Evolutionary conservation across 2,797 vertebrate species (phyloP).

Genomic region (Anniella stebbinsi): DNA sequence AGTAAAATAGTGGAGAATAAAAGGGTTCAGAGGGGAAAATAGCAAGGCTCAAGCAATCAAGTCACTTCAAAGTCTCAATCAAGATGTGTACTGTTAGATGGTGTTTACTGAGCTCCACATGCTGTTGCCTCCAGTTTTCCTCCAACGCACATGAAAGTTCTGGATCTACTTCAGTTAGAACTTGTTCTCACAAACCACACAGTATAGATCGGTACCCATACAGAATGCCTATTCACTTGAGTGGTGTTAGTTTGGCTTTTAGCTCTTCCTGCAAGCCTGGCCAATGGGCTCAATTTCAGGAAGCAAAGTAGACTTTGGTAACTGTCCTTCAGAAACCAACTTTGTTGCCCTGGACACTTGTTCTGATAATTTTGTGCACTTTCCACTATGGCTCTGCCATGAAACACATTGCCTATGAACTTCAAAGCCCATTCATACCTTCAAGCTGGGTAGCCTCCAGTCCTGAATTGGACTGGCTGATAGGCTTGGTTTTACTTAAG

Average conservation of each 20-base stretch:
- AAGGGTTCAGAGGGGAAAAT: not conserved
- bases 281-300: slow-evolving; percentile 28
- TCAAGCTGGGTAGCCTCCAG: not conserved
- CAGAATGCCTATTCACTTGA: slow-evolving; percentile 21
- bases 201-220: not conserved
- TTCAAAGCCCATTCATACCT: slow-evolving; percentile 18
- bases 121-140: slow-evolving; percentile 12
- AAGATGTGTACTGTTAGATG: not conserved
- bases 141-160: slow-evolving; percentile 33
- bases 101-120: slow-evolving; percentile 22
- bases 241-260: slow-evolving; percentile 12
- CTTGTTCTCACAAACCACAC: slow-evolving; percentile 3
- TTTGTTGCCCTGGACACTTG: not conserved
- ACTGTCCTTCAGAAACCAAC: slow-evolving; percentile 49
- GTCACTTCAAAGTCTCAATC: not conserved
- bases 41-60: not conserved
- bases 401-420: slow-evolving; percentile 32
- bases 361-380: slow-evolving; percentile 20
- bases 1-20: not conserved
- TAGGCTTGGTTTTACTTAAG: slow-evolving; percentile 25
- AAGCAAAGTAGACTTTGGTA: not conserved
- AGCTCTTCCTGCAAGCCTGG: not conserved
- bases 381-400: slow-evolving; percentile 9
- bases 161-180: slow-evolving; percentile 10
- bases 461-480: slow-evolving; percentile 19